Conservation (phyloP, 1,140 invertebrate genomes). For the Macrobrachium nipponense region DNA sequence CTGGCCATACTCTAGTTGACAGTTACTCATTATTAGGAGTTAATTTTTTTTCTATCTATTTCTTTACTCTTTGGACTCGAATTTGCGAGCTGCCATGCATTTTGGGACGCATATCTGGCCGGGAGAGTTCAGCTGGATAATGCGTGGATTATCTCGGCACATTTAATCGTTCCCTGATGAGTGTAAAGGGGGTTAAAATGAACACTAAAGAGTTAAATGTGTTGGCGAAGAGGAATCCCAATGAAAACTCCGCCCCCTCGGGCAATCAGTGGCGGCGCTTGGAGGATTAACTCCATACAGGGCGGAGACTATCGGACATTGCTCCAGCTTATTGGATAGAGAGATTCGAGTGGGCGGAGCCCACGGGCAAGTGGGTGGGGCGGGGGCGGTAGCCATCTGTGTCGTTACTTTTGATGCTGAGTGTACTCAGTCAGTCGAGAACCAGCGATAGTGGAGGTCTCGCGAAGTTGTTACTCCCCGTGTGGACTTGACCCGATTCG, state of each 20-base stretch:
- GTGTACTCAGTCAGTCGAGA: conserved; percentile 49
- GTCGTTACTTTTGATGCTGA: conserved; percentile 4
- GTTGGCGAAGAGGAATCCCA: conserved; percentile 25
- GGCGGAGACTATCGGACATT: conserved; percentile 1
- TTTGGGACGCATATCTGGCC: not conserved
- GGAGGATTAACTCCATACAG: conserved; percentile 20
- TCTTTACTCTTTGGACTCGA: not conserved
- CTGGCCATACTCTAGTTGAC: conserved; percentile 19
- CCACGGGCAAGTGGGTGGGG: conserved; percentile 19
- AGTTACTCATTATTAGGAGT: conserved; percentile 12
- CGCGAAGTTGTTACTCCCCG: conserved; percentile 28
- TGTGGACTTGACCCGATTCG: not conserved
- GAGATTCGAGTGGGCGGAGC: not conserved
- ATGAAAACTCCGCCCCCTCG: conserved; percentile 16
- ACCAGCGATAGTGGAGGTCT: conserved; percentile 44
- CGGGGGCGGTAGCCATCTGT: conserved; percentile 43
- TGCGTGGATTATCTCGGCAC: conserved; percentile 31
- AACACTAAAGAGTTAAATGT: conserved; percentile 42
- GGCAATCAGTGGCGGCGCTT: not conserved
- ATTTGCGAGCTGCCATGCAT: not conserved
- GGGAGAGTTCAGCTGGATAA: conserved; percentile 5
- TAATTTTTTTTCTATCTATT: not conserved
- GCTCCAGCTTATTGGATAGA: not conserved
- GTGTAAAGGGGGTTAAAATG: conserved; percentile 56
- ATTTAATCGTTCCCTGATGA: conserved; percentile 52